These are phyloP conservation scores for Sardina pilchardus DNA, from an alignment of 2,113 vertebrate species.

Conservation along the genomic window DNA sequence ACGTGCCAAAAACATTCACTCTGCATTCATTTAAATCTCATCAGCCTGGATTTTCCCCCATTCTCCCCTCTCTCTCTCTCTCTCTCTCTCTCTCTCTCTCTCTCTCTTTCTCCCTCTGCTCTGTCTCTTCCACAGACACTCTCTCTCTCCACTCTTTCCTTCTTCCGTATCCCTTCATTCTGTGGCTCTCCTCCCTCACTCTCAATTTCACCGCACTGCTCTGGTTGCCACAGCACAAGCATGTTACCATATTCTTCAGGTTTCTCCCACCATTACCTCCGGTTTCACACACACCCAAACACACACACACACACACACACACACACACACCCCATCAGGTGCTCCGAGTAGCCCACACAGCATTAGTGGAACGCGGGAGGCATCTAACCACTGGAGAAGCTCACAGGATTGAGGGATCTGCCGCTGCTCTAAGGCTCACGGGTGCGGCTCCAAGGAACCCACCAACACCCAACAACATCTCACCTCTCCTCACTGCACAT, in stretches of 20 bases:
- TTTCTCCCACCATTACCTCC: background rate
- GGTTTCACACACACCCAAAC: background rate
- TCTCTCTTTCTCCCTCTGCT: background rate
- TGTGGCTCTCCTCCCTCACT: background rate
- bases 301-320: constrained; percentile 6
- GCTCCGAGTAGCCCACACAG: background rate
- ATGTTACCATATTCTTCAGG: background rate
- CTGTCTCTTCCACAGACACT: background rate
- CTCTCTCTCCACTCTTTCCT: constrained; percentile 23
- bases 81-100: background rate
- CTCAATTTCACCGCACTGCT: too few relatives aligned
- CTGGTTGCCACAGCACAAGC: too few relatives aligned
- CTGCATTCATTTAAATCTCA: constrained; percentile 49
- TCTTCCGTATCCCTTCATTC: constrained; percentile 33
- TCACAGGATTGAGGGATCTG: background rate
- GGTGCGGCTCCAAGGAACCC: too few relatives aligned
- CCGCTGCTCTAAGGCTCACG: too few relatives aligned
- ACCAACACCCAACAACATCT: too few relatives aligned
- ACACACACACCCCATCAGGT: background rate
- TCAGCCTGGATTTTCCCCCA: constrained; percentile 24
- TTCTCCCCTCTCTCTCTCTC: background rate
- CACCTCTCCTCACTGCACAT: too few relatives aligned
- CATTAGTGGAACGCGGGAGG: background rate
- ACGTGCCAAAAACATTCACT: constrained; percentile 36
- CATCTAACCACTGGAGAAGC: background rate